A percentile compares a stretch with the other conserved stretches of the same genome.
Evolutionary conservation across 23 tunicate species (phyloP).

Genomic region (Trididemnum miniatum): DNA sequence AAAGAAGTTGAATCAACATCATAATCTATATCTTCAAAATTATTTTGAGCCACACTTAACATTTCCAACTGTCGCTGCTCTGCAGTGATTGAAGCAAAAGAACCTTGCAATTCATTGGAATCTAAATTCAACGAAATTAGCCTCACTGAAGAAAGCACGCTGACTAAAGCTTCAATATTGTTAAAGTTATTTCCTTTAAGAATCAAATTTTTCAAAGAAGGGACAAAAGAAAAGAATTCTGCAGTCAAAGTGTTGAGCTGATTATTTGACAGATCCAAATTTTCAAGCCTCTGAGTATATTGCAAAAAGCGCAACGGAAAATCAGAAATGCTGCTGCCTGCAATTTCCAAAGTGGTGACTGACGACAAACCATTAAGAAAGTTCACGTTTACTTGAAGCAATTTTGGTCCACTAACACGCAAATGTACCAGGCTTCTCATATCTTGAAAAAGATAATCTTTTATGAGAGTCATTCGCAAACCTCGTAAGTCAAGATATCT

Average conservation of each 20-base stretch:
- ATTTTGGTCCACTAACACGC: neutral
- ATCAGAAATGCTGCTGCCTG: neutral
- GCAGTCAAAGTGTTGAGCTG: neutral
- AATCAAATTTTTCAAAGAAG: neutral
- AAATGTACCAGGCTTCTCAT: neutral
- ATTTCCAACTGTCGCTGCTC: neutral
- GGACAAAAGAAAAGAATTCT: neutral
- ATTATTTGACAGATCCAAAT: neutral
- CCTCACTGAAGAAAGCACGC: too few species aligned
- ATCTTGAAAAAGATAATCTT: neutral
- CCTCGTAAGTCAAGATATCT: slow-evolving; percentile 9
- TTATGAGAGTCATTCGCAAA: neutral
- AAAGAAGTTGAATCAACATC: neutral
- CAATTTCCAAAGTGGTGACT: neutral
- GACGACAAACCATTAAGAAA: neutral
- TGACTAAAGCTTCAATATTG: too few species aligned
- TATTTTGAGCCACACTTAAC: neutral
- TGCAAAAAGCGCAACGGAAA: neutral
- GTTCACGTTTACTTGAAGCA: neutral
- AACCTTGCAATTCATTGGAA: neutral
- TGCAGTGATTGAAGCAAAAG: neutral
- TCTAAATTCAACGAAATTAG: too few species aligned
- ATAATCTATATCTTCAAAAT: neutral
- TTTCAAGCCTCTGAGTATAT: neutral
- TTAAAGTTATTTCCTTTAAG: neutral